Evolutionary conservation across 2,797 vertebrate species (phyloP), one percentile per base, ranked within the genome.

Genomic region (Leptodactylus fallax): DNA sequence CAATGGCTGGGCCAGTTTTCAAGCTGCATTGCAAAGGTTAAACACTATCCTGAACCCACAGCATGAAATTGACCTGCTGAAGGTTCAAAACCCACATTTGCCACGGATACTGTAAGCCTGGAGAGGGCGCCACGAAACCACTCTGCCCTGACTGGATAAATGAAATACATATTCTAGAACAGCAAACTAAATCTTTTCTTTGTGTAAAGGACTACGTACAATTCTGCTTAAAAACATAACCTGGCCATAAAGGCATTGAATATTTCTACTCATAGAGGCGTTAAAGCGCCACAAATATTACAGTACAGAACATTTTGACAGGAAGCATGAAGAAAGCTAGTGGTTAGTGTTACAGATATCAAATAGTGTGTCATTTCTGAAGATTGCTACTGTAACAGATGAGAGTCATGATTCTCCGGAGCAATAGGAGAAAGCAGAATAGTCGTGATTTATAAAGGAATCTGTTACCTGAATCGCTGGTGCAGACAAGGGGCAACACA

Each of bases 351-450:
- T 86, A 58, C n/a, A 14, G 27, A 19, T 72, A 71, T 58, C 19
- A 60, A 71, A 69, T 47, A 87, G 36, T 60, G 53, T 85, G 83
- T 74, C 58, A 87, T 81, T 87, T 81, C 67, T 61, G 67, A 81
- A 60, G 78, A 81, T 63, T 81, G 67, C 23, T 72, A 51, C 67
- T 56, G 23, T 81, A 81, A 76, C 55, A 72, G 67, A 60, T 61
- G 65, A 81, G 79, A 12, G 45, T 81, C 74, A 87, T 81, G 55
- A 61, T 17, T 87, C 80, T 74, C 55, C 51, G 78, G 17, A 86
- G 74, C 58, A 69, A 60, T 60, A 79, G 65, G 65, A 60, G 72
- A 7, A 72, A 81, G 47, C 49, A 58, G 74, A 87, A 81, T 69
- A 61, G 53, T 36, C 61, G 51, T 74, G 23, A 81, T 72, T 71